These are phyloP conservation scores for Doris montereyensis DNA, from an alignment of 2,888 invertebrate species.

Conservation along the genomic window DNA sequence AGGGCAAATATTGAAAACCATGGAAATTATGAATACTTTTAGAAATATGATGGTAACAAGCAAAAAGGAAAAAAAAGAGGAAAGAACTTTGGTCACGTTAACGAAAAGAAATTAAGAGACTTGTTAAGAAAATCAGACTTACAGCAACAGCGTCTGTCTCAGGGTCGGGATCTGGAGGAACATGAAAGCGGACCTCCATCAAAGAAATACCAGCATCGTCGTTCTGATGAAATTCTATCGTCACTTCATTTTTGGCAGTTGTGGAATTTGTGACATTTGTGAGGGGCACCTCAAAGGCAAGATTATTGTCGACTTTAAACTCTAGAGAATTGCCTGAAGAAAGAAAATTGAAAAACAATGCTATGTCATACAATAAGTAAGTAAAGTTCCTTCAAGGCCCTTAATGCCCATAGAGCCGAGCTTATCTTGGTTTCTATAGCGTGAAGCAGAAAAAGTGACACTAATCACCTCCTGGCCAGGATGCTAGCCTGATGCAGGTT, in stretches of 20 bases:
- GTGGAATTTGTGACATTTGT: slow-evolving; percentile 96
- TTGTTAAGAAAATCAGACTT: too few relatives aligned
- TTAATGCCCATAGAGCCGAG: too few relatives aligned
- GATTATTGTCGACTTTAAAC: slow-evolving; percentile 73
- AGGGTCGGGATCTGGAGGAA: slow-evolving; percentile 87
- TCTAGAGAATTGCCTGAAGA: slow-evolving; percentile 68
- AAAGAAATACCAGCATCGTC: slow-evolving; percentile 97
- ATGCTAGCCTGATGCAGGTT: too few relatives aligned
- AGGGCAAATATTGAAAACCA: too few relatives aligned
- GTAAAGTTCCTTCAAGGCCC: too few relatives aligned
- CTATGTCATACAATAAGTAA: too few relatives aligned
- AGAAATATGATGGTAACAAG: too few relatives aligned
- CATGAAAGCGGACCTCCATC: slow-evolving; percentile 98
- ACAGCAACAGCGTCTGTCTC: slow-evolving; percentile 73
- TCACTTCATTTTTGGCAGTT: slow-evolving; percentile 97
- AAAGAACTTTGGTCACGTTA: background rate
- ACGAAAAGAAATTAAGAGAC: background rate
- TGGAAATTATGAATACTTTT: too few relatives aligned
- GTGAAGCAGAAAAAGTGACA: too few relatives aligned
- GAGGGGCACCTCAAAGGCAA: slow-evolving; percentile 96
- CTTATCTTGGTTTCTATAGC: too few relatives aligned
- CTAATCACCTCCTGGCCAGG: too few relatives aligned
- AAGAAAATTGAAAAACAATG: too few relatives aligned
- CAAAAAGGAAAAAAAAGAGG: background rate
- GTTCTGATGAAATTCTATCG: slow-evolving; percentile 97